These are phyloP conservation scores for Dynastes maya DNA, from an alignment of 2,888 invertebrate species.

Conservation along the genomic window DNA sequence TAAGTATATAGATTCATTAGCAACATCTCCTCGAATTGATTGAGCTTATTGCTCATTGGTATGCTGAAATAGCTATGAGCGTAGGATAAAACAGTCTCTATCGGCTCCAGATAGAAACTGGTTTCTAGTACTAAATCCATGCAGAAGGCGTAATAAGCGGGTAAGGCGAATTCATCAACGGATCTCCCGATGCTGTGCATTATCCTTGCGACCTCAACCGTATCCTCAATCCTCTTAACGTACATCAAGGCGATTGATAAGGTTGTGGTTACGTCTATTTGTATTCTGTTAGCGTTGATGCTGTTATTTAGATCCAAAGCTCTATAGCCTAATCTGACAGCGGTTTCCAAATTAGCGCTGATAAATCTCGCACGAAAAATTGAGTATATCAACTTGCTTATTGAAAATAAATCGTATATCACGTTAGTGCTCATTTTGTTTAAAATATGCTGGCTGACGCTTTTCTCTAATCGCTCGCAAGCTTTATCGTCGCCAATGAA, in stretches of 20 bases:
- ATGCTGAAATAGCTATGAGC: conserved; percentile 64
- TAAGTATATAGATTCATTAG: conserved; percentile 55
- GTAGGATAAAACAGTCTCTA: conserved; percentile 70
- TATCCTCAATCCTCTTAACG: conserved; percentile 71
- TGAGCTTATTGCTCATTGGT: conserved; percentile 44
- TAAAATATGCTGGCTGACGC: conserved; percentile 59
- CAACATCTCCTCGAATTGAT: conserved; percentile 54
- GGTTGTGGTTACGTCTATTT: conserved; percentile 71
- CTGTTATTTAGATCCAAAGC: conserved; percentile 69
- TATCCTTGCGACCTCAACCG: conserved; percentile 71
- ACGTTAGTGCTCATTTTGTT: conserved; percentile 64
- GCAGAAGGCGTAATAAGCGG: conserved; percentile 75
- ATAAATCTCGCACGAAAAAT: conserved; percentile 62
- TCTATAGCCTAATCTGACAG: conserved; percentile 48
- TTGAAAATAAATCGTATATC: conserved; percentile 68
- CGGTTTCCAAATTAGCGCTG: conserved; percentile 38
- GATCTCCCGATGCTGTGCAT: conserved; percentile 62
- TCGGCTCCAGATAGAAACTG: conserved; percentile 73
- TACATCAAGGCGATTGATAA: conserved; percentile 70
- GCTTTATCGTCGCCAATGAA: conserved; percentile 68
- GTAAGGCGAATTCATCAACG: conserved; percentile 63
- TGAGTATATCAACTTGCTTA: conserved; percentile 41
- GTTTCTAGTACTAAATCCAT: conserved; percentile 75
- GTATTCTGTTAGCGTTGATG: conserved; percentile 69
- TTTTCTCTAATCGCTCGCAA: conserved; percentile 67